Conservation (phyloP, 1,140 invertebrate genomes). For the Hetaerina americana region DNA sequence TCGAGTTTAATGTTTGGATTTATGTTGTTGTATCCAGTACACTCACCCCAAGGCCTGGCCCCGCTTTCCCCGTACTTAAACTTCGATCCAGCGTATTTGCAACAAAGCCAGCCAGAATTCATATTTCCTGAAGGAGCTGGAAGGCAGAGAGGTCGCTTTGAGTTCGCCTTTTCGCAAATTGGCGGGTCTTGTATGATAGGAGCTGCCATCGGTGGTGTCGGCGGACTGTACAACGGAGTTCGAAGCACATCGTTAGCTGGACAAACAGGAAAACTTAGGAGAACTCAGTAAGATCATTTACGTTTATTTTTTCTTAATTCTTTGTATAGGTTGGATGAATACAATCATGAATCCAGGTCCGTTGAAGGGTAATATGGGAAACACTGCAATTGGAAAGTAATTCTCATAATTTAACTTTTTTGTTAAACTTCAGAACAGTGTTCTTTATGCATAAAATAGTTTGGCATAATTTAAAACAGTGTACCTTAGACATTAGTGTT, state of each 20-base stretch:
- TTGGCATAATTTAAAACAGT: no score
- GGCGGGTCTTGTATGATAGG: slow-evolving; percentile 76
- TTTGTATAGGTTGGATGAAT: no score
- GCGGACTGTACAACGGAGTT: slow-evolving; percentile 74
- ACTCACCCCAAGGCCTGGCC: neutral
- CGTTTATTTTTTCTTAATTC: neutral
- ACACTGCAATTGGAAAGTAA: no score
- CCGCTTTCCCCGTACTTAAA: slow-evolving; percentile 81
- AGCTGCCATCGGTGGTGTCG: slow-evolving; percentile 66
- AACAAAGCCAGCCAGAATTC: slow-evolving; percentile 74
- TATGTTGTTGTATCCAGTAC: no score
- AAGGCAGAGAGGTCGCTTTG: slow-evolving; percentile 67
- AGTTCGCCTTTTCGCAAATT: slow-evolving; percentile 86
- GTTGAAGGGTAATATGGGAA: no score
- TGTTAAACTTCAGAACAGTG: no score
- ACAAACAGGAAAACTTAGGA: slow-evolving; percentile 71
- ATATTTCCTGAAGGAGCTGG: slow-evolving; percentile 82
- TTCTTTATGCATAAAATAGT: no score
- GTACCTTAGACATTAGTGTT: no score
- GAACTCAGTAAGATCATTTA: slow-evolving; percentile 57
- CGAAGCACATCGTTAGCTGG: slow-evolving; percentile 69
- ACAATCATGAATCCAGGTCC: no score
- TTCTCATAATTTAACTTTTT: neutral
- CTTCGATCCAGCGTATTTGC: slow-evolving; percentile 74
- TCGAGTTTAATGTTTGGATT: no score